These are phyloP conservation scores for Thereuonema tuberculata DNA, from an alignment of 1,140 invertebrate species.

Conservation along the genomic window DNA sequence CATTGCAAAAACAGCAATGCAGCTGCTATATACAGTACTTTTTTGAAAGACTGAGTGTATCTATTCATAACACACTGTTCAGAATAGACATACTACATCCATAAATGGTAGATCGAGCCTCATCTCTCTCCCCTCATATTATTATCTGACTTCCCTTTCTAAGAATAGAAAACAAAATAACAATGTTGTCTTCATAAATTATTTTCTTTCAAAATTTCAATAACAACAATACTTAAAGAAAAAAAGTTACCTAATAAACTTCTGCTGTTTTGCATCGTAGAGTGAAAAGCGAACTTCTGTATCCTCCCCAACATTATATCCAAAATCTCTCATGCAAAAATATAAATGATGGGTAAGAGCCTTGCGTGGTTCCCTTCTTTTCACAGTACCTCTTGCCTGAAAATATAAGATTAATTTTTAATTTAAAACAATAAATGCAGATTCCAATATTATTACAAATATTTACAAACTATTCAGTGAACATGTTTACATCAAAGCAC, in stretches of 20 bases:
- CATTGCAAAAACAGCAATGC: no score
- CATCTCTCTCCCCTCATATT: no score
- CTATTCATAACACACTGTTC: no score
- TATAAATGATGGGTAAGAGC: slow-evolving; percentile 65
- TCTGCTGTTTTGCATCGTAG: slow-evolving; percentile 56
- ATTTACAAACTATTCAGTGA: background rate
- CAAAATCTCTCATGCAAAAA: slow-evolving; percentile 76
- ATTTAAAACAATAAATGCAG: slow-evolving; percentile 14
- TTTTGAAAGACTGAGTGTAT: no score
- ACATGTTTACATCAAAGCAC: no score
- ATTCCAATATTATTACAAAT: no score
- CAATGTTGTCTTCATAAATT: no score
- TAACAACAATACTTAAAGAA: slow-evolving; percentile 49
- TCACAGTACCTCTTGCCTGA: slow-evolving; percentile 49
- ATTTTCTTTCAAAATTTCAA: background rate
- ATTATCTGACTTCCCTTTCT: no score
- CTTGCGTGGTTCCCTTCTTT: slow-evolving; percentile 40
- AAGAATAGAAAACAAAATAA: slow-evolving; percentile 9
- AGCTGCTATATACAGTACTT: no score
- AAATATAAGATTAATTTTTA: slow-evolving; percentile 17
- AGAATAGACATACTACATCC: no score
- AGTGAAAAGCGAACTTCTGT: slow-evolving; percentile 75
- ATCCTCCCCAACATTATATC: slow-evolving; percentile 66
- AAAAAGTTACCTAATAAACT: slow-evolving; percentile 35
- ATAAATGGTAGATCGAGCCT: no score